Base-by-base conservation (phyloP, 2,888 invertebrate species). In the Brachyptera putata region DNA sequence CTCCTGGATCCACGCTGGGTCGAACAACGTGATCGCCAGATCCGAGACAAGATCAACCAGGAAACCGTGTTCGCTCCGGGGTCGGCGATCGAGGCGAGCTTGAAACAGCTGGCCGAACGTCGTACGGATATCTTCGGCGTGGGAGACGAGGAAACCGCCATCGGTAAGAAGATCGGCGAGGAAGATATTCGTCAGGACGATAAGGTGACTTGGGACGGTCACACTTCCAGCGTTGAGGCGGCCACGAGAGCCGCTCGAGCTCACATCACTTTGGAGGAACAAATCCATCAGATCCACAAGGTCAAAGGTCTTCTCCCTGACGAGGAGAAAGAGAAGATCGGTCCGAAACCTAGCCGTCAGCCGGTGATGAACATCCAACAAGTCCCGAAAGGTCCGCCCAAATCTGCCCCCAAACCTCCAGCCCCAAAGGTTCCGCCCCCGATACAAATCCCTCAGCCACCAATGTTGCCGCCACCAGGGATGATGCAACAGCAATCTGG, bases 121-220 rank as follows among this genome's bases (percentile, higher is more conserved):
- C 95, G 99, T 87, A 98, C 99, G 1, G 99, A 99, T 82, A 99
- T 99, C 76, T 99, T 99, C 78, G 99, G 99, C 77, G 92, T 95
- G 64, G 98, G 98, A 61, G 94, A 94, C 74, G 97, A 98, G 75
- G 99, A 99, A 81, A 97, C 98, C 0, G 93, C 94, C 22, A 99
- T 99, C 73, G 99, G 99, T 79, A 96, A 96, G 78, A 99, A 98
- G 80, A 90, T 96, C 63, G 94, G 94, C 1, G 94, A 94, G 72
- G 84, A 84, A 65, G 91, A 91, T 75, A 83, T 84, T 34, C 83
- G 84, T 66, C 88, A 92, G 67, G 92, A 93, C 70, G 94, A 94
- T 72, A 79, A 79, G 69, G 74, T 73, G 61, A 96, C 96, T 56
- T 98, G 98, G 98, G 98, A 98, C 76, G 98, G 98, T 0, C 96